Evolutionary conservation across 2,113 vertebrate genomes (phyloP).

Genomic region (Chamaetylas fuelleborni): DNA sequence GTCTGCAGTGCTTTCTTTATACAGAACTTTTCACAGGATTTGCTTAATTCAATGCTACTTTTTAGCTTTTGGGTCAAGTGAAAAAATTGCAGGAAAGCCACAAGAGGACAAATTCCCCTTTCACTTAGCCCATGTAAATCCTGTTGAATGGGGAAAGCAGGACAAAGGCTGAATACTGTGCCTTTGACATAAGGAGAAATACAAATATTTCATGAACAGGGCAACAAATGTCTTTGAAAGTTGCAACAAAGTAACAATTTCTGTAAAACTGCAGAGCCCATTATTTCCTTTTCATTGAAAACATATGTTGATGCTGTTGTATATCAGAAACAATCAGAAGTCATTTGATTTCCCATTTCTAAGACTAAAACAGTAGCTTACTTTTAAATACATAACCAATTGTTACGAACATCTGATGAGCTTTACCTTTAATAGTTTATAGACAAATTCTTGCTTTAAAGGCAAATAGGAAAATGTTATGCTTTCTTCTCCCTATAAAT

Average conservation of each 20-base stretch:
- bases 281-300: constrained; percentile 69
- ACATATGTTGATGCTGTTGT: constrained; percentile 61
- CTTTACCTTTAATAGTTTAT: constrained; percentile 70
- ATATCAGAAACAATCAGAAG: constrained; percentile 72
- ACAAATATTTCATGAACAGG: constrained; percentile 55
- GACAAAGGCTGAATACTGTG: constrained; percentile 50
- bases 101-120: constrained; percentile 60
- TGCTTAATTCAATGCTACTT: constrained; percentile 37
- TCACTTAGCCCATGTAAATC: constrained; percentile 7
- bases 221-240: constrained; percentile 65
- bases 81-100: constrained; percentile 48
- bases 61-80: constrained; percentile 63
- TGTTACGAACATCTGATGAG: constrained; percentile 77
- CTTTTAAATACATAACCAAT: constrained; percentile 66
- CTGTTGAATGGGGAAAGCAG: constrained; percentile 21
- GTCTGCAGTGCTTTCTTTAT: constrained; percentile 40
- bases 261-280: constrained; percentile 45
- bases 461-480: constrained; percentile 75
- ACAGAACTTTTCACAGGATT: constrained; percentile 48
- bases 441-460: constrained; percentile 76
- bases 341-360: constrained; percentile 70
- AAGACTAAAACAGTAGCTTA: constrained; percentile 75
- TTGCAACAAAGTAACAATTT: constrained; percentile 65
- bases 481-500: constrained; percentile 63
- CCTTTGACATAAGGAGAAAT: constrained; percentile 52